Evolutionary conservation across 2,113 vertebrate genomes (phyloP), one percentile per base, ranked within the genome.

Genomic region (Struthio camelus): DNA sequence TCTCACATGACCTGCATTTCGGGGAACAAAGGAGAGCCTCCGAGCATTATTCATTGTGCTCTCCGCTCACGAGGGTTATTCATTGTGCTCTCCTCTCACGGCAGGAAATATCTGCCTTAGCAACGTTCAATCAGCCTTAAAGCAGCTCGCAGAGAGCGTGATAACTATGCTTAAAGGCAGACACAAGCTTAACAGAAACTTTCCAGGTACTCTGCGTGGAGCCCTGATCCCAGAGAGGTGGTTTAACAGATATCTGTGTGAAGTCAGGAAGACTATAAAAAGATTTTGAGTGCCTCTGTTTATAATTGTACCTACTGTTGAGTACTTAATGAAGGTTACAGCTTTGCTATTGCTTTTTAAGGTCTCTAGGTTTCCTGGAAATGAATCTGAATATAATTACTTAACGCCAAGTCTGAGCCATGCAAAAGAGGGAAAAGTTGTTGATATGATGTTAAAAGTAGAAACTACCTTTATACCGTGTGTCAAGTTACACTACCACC

Each of bases 401-500:
- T 87, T 88, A 87, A 97, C 98, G 0, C 98, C 98, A 77, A 84
- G n/a, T 80, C 53, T 98, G 85, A 98, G 96, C 90, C 81, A 94
- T 84, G 93, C 95, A 28, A 96, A 97, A 87, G 94, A 42, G 14
- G 94, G 85, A 23, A 95, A 95, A 10, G 96, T 95, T 24, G 94
- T 97, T 54, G 94, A 91, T 2, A 82, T 98, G 95, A 97, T 97
- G 75, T 90, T 98, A 25, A 94, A 97, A 80, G 97, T 98, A 62
- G 97, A 98, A 80, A 97, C 97, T 28, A 96, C 94, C 71, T 95
- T 75, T 82, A 78, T 98, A 96, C 89, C 96, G 0, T 98, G 98
- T 90, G 95, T 96, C 14, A 94, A 92, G 56, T 69, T 98, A 46
- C 96, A 97, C 75, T 98, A 98, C 80, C 97, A 97, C 4, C 96